These are phyloP conservation scores for Eurystomus gularis DNA, from an alignment of 2,113 vertebrate genomes.

Conservation along the genomic window DNA sequence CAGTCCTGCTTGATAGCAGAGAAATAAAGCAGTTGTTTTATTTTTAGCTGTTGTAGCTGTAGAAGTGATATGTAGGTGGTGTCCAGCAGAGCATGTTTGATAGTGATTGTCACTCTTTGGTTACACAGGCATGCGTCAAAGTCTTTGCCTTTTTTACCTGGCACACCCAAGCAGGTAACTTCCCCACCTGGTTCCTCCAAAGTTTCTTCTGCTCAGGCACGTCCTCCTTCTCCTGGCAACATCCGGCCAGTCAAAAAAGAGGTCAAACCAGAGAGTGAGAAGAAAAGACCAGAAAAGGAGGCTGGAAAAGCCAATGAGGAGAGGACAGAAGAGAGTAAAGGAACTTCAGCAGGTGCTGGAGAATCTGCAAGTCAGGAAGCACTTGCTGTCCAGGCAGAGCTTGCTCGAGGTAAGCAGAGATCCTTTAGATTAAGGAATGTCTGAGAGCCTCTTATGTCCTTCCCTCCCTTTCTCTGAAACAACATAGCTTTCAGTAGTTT, in stretches of 20 bases:
- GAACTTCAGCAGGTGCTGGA: slow-evolving; percentile 15
- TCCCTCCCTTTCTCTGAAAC: neutral
- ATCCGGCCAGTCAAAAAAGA: slow-evolving; percentile 82
- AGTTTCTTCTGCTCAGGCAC: slow-evolving; percentile 58
- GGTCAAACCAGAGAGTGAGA: slow-evolving; percentile 71
- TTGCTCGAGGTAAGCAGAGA: slow-evolving; percentile 55
- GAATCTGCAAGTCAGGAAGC: slow-evolving; percentile 34
- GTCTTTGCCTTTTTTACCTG: slow-evolving; percentile 76
- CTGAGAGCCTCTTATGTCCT: neutral
- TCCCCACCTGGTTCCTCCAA: slow-evolving; percentile 75
- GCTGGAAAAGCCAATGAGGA: slow-evolving; percentile 33
- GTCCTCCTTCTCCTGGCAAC: slow-evolving; percentile 85
- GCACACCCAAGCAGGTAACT: slow-evolving; percentile 80
- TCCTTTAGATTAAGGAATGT: neutral
- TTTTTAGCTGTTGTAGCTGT: neutral
- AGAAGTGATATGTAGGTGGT: neutral
- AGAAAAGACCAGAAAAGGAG: slow-evolving; percentile 62
- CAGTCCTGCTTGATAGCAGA: neutral
- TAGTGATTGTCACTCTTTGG: neutral
- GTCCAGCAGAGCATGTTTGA: neutral
- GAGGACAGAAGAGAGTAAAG: slow-evolving; percentile 35
- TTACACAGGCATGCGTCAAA: slow-evolving; percentile 75
- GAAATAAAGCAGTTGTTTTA: neutral
- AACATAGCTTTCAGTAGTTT: neutral
- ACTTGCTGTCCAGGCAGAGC: neutral